Evolutionary conservation across 2,888 invertebrate genomes (phyloP).

Genomic region (Drosophila austrosaltans): DNA sequence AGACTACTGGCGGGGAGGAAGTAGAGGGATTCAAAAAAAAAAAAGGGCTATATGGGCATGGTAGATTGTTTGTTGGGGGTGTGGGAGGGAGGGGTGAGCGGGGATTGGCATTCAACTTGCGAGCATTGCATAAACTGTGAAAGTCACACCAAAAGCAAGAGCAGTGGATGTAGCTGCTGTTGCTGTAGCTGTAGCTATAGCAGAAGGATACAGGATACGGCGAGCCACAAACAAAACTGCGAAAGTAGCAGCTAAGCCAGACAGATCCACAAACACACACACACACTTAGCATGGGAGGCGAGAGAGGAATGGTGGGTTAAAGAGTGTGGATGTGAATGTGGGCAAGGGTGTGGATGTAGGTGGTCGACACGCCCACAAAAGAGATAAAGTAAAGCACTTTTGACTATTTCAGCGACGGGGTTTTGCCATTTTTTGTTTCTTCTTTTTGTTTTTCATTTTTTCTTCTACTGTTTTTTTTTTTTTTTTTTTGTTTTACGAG

Average conservation of each 20-base stretch:
- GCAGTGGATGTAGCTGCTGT: conserved; percentile 5
- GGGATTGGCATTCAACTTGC: conserved; percentile 60
- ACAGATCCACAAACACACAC: conserved; percentile 61
- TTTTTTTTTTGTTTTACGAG: conserved; percentile 35
- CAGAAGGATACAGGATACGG: conserved; percentile 65
- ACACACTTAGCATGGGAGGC: background rate
- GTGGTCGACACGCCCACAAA: conserved; percentile 55
- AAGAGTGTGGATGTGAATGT: conserved; percentile 1
- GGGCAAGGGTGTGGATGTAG: background rate
- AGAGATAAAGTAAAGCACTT: conserved; percentile 75
- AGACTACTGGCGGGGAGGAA: background rate
- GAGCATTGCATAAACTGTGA: conserved; percentile 70
- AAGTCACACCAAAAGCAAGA: conserved; percentile 63
- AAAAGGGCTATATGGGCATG: background rate
- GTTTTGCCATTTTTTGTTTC: conserved; percentile 30
- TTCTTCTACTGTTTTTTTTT: conserved; percentile 7
- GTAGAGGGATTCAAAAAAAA: background rate
- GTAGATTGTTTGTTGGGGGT: no score
- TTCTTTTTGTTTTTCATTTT: conserved; percentile 1
- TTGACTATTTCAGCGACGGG: conserved; percentile 75
- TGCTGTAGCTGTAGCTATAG: background rate
- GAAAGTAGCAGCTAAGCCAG: conserved; percentile 77
- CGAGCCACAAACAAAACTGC: conserved; percentile 74
- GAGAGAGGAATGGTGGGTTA: background rate
- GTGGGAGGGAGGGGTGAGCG: conserved; percentile 17